Conservation (phyloP, 92 coral and sea anemone genomes). For the Zoanthus sansibaricus region DNA sequence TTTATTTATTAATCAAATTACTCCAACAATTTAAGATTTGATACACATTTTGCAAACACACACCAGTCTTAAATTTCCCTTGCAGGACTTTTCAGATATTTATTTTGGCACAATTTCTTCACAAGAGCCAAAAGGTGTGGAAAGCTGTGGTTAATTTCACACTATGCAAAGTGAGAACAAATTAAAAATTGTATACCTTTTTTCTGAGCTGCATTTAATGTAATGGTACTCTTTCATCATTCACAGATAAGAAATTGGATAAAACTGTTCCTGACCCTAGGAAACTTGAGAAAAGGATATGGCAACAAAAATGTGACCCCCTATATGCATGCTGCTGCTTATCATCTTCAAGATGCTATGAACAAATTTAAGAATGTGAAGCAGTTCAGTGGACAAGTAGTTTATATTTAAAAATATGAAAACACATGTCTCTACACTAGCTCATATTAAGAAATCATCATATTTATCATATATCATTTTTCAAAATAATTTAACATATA, state of each 20-base stretch:
- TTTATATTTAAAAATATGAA: conserved; percentile 3
- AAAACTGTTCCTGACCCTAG: conserved; percentile 59
- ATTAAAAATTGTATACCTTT: neutral
- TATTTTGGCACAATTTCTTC: conserved; percentile 61
- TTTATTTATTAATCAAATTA: too few species aligned
- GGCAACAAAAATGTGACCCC: conserved; percentile 68
- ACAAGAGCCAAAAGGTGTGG: conserved; percentile 35
- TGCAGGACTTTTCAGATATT: conserved; percentile 65
- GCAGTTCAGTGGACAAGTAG: conserved; percentile 79
- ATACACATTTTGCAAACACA: conserved; percentile 3
- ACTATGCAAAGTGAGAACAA: neutral
- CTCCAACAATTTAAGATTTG: too few species aligned
- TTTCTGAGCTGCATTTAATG: neutral
- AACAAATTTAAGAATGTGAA: conserved; percentile 62
- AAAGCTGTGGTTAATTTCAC: conserved; percentile 40
- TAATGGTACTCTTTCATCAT: conserved; percentile 19
- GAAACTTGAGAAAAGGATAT: conserved; percentile 64
- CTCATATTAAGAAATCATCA: neutral
- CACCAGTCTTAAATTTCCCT: conserved; percentile 9
- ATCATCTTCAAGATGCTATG: conserved; percentile 67
- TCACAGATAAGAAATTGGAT: conserved; percentile 67
- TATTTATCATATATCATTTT: neutral
- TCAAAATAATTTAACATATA: neutral
- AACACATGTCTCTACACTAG: neutral
- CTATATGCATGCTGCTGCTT: conserved; percentile 71